These are phyloP conservation scores for Arothron firmamentum DNA, from an alignment of 2,113 vertebrate species.

Conservation along the genomic window DNA sequence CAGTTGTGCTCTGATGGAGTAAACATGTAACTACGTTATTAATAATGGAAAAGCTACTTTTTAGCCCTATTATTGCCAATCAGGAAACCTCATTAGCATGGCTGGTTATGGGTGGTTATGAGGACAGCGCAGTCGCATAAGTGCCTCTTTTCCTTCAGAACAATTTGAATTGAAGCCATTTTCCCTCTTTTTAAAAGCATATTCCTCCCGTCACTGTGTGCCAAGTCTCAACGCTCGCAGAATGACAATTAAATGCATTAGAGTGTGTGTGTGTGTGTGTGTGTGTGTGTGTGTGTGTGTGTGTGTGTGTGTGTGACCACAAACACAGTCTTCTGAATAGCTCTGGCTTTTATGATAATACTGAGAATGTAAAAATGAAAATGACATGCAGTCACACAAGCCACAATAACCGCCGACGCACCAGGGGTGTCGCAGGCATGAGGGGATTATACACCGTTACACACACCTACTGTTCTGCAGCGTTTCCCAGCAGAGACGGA, in stretches of 20 bases:
- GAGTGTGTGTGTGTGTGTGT: no score
- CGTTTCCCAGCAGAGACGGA: conserved; percentile 31
- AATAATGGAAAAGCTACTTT: not conserved
- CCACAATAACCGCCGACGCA: conserved; percentile 37
- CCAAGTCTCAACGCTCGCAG: conserved; percentile 35
- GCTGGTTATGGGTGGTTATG: not conserved
- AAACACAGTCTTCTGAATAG: conserved; percentile 1
- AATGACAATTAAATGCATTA: conserved; percentile 47
- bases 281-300: no score
- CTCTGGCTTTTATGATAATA: not conserved
- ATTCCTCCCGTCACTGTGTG: conserved; percentile 26
- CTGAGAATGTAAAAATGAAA: no score
- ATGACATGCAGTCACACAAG: not conserved
- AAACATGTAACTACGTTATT: no score
- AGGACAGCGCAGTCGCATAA: not conserved
- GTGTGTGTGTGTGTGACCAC: conserved; percentile 3
- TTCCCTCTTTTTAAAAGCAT: conserved; percentile 13
- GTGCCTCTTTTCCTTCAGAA: conserved; percentile 6
- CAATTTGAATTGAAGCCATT: conserved; percentile 2
- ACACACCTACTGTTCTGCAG: conserved; percentile 30
- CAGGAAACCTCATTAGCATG: not conserved
- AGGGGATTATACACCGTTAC: conserved; percentile 64
- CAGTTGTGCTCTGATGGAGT: no score
- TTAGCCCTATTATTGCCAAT: not conserved
- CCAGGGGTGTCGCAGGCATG: conserved; percentile 57